Conservation (phyloP, 1,140 invertebrate genomes). For the Rhyzopertha dominica region DNA sequence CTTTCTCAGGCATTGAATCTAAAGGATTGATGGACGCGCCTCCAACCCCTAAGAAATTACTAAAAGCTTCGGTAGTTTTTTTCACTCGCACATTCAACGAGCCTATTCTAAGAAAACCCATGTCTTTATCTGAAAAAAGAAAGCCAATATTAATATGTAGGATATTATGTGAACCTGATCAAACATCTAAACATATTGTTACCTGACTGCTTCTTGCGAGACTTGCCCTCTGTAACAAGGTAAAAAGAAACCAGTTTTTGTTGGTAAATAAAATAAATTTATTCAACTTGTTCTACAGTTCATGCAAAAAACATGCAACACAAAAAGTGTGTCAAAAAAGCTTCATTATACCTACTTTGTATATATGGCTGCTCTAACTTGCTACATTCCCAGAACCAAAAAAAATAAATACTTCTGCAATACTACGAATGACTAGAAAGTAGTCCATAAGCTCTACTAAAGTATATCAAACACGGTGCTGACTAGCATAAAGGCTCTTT, state of each 20-base stretch:
- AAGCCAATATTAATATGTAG: background rate
- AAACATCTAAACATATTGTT: slow-evolving; percentile 24
- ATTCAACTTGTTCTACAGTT: no score
- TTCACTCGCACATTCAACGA: slow-evolving; percentile 87
- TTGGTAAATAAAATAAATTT: background rate
- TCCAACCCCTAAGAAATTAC: slow-evolving; percentile 77
- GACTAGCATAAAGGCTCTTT: slow-evolving; percentile 14
- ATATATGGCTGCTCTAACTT: no score
- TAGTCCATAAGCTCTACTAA: no score
- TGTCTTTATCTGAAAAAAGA: slow-evolving; percentile 63
- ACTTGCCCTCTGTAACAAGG: slow-evolving; percentile 63
- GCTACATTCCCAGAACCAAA: no score
- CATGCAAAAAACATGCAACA: no score
- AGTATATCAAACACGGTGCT: slow-evolving; percentile 2
- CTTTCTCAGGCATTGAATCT: slow-evolving; percentile 48
- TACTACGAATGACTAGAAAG: no score
- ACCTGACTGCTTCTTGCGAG: slow-evolving; percentile 67
- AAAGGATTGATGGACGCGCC: slow-evolving; percentile 42
- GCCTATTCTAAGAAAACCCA: slow-evolving; percentile 82
- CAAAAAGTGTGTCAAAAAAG: no score
- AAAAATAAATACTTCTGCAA: no score
- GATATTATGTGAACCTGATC: slow-evolving; percentile 1
- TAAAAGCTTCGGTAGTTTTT: slow-evolving; percentile 85
- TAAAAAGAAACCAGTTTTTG: slow-evolving; percentile 8
- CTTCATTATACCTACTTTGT: no score